phyloP scores from a whole-genome alignment of 2,797 vertebrate genomes.

The Pangasius macronema region DNA sequence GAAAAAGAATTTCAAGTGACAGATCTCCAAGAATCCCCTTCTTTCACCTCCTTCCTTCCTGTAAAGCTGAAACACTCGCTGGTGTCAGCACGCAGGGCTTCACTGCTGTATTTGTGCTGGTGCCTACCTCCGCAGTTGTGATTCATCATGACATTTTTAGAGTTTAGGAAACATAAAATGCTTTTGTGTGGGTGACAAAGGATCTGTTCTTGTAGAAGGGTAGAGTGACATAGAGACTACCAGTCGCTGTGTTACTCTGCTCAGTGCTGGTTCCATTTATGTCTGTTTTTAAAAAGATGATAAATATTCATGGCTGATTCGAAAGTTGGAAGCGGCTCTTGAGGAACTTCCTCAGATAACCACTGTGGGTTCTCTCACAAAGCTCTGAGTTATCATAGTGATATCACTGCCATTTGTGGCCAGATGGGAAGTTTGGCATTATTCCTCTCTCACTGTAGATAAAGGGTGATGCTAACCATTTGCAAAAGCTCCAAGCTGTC shows the following conservation, averaged over 20 bases:
- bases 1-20: conserved; percentile 12
- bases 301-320: conserved; percentile 9
- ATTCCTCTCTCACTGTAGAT: neutral
- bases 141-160: conserved; percentile 42
- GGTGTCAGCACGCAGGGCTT: conserved; percentile 14
- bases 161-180: conserved; percentile 33
- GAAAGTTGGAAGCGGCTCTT: neutral
- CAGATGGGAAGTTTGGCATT: conserved; percentile 1
- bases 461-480: conserved; percentile 1
- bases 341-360: neutral
- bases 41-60: conserved; percentile 15
- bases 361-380: neutral
- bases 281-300: neutral
- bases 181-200: conserved; percentile 36
- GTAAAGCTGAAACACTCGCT: conserved; percentile 13
- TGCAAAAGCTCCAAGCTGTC: neutral
- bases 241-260: neutral
- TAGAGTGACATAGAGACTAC: conserved; percentile 14
- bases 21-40: conserved; percentile 6
- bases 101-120: conserved; percentile 14
- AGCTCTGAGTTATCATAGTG: neutral
- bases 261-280: neutral
- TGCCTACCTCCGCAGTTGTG: conserved; percentile 24
- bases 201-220: conserved; percentile 30
- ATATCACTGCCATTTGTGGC: conserved; percentile 21